A percentile compares a stretch with the other conserved stretches of the same genome.
Conservation (phyloP, 1,140 invertebrate species). For the Lithobius niger region DNA sequence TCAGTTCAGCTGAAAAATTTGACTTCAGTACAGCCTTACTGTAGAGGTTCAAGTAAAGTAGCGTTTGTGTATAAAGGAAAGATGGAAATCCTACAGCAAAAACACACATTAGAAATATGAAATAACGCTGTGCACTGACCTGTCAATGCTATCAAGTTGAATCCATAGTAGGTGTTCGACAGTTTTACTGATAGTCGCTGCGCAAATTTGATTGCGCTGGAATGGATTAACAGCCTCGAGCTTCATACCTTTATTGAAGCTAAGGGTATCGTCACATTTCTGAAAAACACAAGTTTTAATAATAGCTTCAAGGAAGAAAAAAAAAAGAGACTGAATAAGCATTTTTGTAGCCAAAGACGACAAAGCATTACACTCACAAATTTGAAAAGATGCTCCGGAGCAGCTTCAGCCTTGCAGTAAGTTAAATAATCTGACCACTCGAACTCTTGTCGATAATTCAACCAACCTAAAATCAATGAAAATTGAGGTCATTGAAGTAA, state of each 20-base stretch:
- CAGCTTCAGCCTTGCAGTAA: constrained; percentile 22
- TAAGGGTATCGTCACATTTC: constrained; percentile 29
- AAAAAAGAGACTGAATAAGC: no score
- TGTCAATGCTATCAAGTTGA: constrained; percentile 46
- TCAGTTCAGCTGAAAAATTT: no score
- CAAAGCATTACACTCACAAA: no score
- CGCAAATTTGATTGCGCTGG: constrained; percentile 49
- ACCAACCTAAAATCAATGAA: no score
- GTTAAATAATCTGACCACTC: constrained; percentile 29
- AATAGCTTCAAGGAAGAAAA: constrained; percentile 5
- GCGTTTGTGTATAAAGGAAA: no score
- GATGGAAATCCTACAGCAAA: no score
- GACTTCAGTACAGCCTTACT: no score
- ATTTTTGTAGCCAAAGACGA: no score
- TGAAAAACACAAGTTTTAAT: constrained; percentile 9
- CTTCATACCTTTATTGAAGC: constrained; percentile 49
- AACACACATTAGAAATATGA: no score
- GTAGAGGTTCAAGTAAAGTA: no score
- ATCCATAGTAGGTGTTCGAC: constrained; percentile 51
- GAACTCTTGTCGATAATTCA: constrained; percentile 21
- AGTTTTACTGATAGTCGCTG: constrained; percentile 47
- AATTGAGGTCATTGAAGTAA: no score
- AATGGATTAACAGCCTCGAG: constrained; percentile 55
- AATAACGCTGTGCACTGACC: no score
- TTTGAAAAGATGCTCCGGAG: constrained; percentile 24